Conservation (phyloP, 2,797 vertebrate genomes). For the Labeo calbasu region DNA sequence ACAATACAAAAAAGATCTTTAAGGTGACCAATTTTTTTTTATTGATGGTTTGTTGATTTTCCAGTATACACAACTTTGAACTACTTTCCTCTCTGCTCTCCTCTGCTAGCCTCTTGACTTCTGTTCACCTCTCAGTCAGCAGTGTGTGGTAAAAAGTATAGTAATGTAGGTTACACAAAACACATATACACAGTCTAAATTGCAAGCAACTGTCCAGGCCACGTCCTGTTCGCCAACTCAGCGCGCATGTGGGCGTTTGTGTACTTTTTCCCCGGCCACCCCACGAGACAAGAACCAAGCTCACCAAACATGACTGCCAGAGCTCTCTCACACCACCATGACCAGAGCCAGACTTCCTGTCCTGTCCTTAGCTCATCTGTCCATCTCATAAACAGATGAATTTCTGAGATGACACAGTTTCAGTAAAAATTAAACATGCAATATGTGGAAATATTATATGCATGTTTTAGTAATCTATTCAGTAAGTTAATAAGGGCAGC, state of each 20-base stretch:
- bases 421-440: background rate
- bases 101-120: background rate
- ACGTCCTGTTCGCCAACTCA: slow-evolving; percentile 74
- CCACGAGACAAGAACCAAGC: slow-evolving; percentile 34
- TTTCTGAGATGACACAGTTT: background rate
- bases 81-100: background rate
- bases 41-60: background rate
- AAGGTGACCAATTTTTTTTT: background rate
- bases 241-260: slow-evolving; percentile 49
- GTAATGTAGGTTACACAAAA: slow-evolving; percentile 73
- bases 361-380: slow-evolving; percentile 20
- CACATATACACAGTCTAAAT: slow-evolving; percentile 73
- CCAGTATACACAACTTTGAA: background rate
- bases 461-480: background rate
- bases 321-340: slow-evolving; percentile 40
- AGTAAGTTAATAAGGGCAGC: background rate
- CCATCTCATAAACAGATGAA: background rate
- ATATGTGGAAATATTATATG: background rate
- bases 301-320: slow-evolving; percentile 31
- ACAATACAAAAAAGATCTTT: background rate
- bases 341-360: slow-evolving; percentile 18
- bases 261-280: slow-evolving; percentile 31
- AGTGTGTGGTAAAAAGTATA: slow-evolving; percentile 54
- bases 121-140: slow-evolving; percentile 1
- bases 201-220: slow-evolving; percentile 74